Evolutionary conservation across 2,797 vertebrate genomes (phyloP).

Genomic region (Neopelma chrysocephalum): DNA sequence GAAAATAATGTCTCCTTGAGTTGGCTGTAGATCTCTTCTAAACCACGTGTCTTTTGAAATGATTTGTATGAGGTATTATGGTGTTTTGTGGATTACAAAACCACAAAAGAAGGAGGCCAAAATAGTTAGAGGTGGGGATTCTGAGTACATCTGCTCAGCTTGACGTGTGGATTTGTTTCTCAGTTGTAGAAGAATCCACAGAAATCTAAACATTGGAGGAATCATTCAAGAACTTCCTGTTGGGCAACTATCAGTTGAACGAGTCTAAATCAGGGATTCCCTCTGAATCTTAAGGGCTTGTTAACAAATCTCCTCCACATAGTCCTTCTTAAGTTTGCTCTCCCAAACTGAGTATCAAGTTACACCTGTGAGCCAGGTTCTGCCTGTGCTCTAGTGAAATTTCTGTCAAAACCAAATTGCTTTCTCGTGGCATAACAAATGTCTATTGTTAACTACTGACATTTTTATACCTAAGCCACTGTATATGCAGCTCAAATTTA

Average conservation of each 20-base stretch:
- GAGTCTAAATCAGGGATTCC: background rate
- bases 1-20: background rate
- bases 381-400: background rate
- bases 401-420: background rate
- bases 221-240: background rate
- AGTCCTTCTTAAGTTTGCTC: background rate
- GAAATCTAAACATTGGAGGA: background rate
- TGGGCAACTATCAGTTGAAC: background rate
- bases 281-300: background rate
- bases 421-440: background rate
- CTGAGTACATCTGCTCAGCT: background rate
- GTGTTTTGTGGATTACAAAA: slow-evolving; percentile 40
- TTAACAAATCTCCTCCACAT: background rate
- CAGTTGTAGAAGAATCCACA: background rate
- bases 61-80: slow-evolving; percentile 23
- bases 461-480: background rate
- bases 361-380: background rate
- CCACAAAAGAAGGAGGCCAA: slow-evolving; percentile 6
- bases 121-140: background rate
- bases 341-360: background rate
- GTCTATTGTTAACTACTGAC: background rate
- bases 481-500: background rate
- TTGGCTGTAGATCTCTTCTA: background rate
- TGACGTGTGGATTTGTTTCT: slow-evolving; percentile 11
- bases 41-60: background rate